phyloP scores from a whole-genome alignment of 2,113 vertebrate genomes.

The Sceloporus undulatus region DNA sequence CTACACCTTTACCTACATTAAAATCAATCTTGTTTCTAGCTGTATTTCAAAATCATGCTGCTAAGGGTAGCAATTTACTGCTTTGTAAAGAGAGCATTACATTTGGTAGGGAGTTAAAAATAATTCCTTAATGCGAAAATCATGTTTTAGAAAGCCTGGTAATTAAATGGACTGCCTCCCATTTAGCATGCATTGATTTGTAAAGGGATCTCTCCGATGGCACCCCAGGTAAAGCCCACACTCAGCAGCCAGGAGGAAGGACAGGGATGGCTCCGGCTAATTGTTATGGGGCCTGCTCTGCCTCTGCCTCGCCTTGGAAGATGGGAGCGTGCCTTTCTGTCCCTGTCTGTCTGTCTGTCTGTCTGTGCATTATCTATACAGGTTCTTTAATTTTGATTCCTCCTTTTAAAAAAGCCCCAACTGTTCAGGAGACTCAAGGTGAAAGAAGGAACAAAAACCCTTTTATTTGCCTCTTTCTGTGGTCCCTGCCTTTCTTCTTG shows the following conservation, averaged over 20 bases:
- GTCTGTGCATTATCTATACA: background rate
- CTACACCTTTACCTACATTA: background rate
- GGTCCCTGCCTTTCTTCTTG: conserved; percentile 20
- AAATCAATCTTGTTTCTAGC: background rate
- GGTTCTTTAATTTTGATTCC: conserved; percentile 10
- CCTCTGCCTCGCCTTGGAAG: background rate
- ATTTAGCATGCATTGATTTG: conserved; percentile 35
- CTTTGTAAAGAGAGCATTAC: conserved; percentile 12
- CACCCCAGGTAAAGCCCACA: conserved; percentile 19
- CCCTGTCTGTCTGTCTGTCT: background rate
- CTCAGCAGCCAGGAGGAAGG: background rate
- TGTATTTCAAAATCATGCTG: background rate
- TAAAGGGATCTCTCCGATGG: conserved; percentile 11
- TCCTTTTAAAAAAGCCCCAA: conserved; percentile 8
- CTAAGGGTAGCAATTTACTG: background rate
- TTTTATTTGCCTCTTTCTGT: conserved; percentile 16
- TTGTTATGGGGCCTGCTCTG: conserved; percentile 15
- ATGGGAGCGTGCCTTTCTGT: background rate
- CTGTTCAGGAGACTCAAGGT: conserved; percentile 20
- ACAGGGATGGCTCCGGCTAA: background rate
- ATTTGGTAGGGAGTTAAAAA: conserved; percentile 14
- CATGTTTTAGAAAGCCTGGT: conserved; percentile 1
- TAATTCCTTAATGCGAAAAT: conserved; percentile 6
- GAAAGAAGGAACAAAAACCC: background rate
- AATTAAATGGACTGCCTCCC: conserved; percentile 26